A percentile compares a stretch with the other conserved stretches of the same genome.
These are phyloP conservation scores for Campopleginae sp. DNA, from an alignment of 2,888 invertebrate genomes.

Conservation along the genomic window DNA sequence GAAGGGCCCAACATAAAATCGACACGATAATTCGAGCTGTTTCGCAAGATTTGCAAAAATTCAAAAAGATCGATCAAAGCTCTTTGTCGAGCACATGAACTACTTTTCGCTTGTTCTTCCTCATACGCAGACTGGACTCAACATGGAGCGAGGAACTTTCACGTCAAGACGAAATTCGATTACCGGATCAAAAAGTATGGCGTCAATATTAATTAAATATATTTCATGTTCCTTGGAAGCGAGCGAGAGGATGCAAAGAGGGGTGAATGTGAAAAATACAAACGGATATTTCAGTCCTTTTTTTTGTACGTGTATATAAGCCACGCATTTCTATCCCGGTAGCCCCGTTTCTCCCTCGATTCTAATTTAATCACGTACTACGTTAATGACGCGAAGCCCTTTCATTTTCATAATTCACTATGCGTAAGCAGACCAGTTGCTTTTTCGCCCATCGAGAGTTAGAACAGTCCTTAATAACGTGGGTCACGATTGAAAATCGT, in stretches of 20 bases:
- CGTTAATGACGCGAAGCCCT: constrained; percentile 75
- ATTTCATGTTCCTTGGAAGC: constrained; percentile 59
- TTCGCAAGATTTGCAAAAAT: background rate
- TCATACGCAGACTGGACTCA: constrained; percentile 16
- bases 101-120: background rate
- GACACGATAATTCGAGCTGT: background rate
- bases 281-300: background rate
- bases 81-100: background rate
- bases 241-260: constrained; percentile 34
- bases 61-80: background rate
- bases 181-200: constrained; percentile 79
- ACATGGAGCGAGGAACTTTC: constrained; percentile 64
- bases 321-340: constrained; percentile 67
- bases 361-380: constrained; percentile 78
- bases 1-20: background rate
- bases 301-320: background rate
- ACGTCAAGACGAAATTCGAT: constrained; percentile 75
- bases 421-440: constrained; percentile 47
- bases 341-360: constrained; percentile 78
- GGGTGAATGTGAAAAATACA: constrained; percentile 12
- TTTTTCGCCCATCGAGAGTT: background rate
- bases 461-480: background rate
- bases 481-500: background rate
- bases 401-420: constrained; percentile 76
- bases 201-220: constrained; percentile 80